Percentiles rank a stretch among this genome's conserved stretches.
Conservation (phyloP, 1,140 invertebrate genomes). For the Calliphora vicina region DNA sequence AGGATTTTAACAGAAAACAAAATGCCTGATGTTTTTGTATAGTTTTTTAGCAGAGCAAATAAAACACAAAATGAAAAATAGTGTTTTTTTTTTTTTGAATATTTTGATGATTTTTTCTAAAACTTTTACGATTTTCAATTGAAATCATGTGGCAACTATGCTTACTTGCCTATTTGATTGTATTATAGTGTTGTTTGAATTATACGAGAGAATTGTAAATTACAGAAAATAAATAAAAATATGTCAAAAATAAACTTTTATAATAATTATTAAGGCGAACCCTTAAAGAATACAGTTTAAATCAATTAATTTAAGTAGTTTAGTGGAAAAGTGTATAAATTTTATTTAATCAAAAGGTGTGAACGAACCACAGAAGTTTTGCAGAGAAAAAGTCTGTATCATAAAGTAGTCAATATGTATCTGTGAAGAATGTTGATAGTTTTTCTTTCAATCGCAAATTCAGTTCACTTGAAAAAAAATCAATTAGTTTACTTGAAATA, state of each 20-base stretch:
- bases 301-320: not conserved
- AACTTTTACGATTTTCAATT: too few species aligned
- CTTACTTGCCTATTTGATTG: not conserved
- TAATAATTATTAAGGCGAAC: not conserved
- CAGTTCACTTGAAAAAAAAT: not conserved
- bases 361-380: conserved; percentile 7
- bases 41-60: too few species aligned
- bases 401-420: conserved; percentile 17
- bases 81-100: too few species aligned
- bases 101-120: too few species aligned
- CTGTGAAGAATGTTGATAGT: not conserved
- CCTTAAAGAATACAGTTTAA: not conserved
- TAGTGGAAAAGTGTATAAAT: not conserved
- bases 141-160: too few species aligned
- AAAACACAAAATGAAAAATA: too few species aligned
- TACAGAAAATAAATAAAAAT: not conserved
- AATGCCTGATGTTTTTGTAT: too few species aligned
- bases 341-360: conserved; percentile 12
- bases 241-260: conserved; percentile 1
- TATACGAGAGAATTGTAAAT: not conserved
- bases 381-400: conserved; percentile 29
- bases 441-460: not conserved
- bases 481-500: not conserved
- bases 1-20: too few species aligned
- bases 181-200: conserved; percentile 5